Conservation (phyloP, 2,888 invertebrate species). For the Crepidodera aurea region DNA sequence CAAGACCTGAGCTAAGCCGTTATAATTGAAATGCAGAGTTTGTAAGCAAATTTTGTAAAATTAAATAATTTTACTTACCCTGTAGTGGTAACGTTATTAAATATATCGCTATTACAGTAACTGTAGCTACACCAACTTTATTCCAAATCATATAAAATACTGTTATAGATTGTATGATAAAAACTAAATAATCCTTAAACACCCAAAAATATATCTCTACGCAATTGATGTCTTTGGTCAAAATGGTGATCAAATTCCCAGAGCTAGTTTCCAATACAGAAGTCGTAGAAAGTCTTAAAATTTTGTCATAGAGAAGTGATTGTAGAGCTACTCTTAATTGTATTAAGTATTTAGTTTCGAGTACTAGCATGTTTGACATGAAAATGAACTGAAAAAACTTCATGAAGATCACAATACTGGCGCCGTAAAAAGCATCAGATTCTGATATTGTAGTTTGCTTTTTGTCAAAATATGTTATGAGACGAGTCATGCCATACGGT, state of each 20-base stretch:
- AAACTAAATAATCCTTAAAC: constrained; percentile 67
- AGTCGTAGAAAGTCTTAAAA: constrained; percentile 51
- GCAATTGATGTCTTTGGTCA: constrained; percentile 78
- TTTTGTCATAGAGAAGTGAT: constrained; percentile 81
- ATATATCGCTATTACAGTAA: constrained; percentile 65
- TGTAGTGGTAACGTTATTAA: constrained; percentile 56
- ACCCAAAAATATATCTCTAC: constrained; percentile 68
- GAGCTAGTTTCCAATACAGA: constrained; percentile 62
- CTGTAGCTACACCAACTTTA: constrained; percentile 63
- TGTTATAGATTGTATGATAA: constrained; percentile 84
- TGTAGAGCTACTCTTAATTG: constrained; percentile 76
- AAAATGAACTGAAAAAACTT: constrained; percentile 73
- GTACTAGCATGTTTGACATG: constrained; percentile 64
- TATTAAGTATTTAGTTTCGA: constrained; percentile 14
- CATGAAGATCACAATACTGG: constrained; percentile 73
- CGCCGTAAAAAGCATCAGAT: constrained; percentile 74
- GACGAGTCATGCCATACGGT: constrained; percentile 69
- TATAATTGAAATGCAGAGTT: too few species aligned
- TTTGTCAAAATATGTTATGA: constrained; percentile 71
- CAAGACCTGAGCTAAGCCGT: too few species aligned
- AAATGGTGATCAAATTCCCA: constrained; percentile 81
- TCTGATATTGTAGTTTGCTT: constrained; percentile 60
- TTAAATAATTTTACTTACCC: constrained; percentile 42
- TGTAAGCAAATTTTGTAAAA: too few species aligned
- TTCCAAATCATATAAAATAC: constrained; percentile 79